Conservation (phyloP, 2,797 vertebrate genomes). For the Macropodus opercularis region DNA sequence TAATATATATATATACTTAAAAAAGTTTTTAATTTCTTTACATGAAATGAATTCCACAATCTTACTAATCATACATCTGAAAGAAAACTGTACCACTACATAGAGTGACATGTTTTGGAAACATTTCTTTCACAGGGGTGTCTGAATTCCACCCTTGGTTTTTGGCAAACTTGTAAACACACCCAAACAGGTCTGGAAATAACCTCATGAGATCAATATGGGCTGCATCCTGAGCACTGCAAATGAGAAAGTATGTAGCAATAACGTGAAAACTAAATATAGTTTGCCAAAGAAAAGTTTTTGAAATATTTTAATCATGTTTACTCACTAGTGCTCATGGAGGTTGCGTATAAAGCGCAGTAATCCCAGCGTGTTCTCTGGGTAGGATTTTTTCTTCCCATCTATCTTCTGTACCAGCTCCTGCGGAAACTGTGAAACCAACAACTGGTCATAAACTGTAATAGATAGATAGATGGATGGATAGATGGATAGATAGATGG, state of each 20-base stretch:
- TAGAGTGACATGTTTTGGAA: slow-evolving; percentile 19
- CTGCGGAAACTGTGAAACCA: slow-evolving; percentile 44
- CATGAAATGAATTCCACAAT: too few relatives aligned
- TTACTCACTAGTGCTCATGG: slow-evolving; percentile 61
- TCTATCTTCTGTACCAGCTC: slow-evolving; percentile 57
- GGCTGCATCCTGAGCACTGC: slow-evolving; percentile 43
- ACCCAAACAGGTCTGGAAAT: slow-evolving; percentile 70
- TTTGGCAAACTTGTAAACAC: slow-evolving; percentile 57
- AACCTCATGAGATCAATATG: slow-evolving; percentile 22
- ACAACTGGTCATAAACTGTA: neutral
- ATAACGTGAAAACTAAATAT: too few relatives aligned
- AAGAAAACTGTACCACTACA: too few relatives aligned
- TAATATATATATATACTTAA: too few relatives aligned
- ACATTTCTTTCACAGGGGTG: slow-evolving; percentile 43
- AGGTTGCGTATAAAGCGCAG: slow-evolving; percentile 71
- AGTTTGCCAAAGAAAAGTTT: too few relatives aligned
- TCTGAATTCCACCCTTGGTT: slow-evolving; percentile 52
- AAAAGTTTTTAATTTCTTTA: too few relatives aligned
- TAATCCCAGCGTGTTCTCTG: slow-evolving; percentile 57
- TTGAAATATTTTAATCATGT: neutral
- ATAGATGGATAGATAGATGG: too few relatives aligned
- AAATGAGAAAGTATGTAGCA: slow-evolving; percentile 24
- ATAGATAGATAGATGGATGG: too few relatives aligned
- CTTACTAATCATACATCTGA: too few relatives aligned
- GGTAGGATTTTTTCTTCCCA: slow-evolving; percentile 40